Evolutionary conservation across 2,888 invertebrate genomes (phyloP), one percentile per base, ranked within the genome.

Genomic region (Cephus pygmeus): DNA sequence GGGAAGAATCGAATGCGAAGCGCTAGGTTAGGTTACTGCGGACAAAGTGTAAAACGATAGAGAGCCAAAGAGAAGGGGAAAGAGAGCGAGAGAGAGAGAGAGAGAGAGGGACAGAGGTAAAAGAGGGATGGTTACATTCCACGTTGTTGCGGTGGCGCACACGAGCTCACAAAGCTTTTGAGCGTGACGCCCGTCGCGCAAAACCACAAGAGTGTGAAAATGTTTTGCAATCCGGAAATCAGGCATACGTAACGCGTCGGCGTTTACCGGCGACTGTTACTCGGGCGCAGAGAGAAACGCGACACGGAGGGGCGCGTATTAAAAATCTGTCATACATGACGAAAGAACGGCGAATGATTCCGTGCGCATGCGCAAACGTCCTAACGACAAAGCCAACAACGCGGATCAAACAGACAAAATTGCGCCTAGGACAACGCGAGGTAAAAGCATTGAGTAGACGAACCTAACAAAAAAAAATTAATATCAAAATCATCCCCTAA

Each of bases 221-320:
- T 90, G 90, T 90, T 90, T 90, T 88, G 90, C 89, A 89, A 90
- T 90, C 87, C 87, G 86, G 88, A 89, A 90, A 90, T 88, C 88
- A 86, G 87, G 87, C 88, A 85, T 87, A 86, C 83, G 83, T 84
- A 89, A 89, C 87, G 87, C 87, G 87, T 56, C 56, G 56, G 23
- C 85, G 88, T 89, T 56, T 87, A 87, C 86, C 83, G 87, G 84
- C 85, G 82, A 83, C 84, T 80, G 83, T 82, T 82, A 81, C 30
- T 34, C 74, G 74, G 12, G 23, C 6, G 34, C 4, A 23, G 23
- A 56, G 56, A 23, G 56, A 56, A 23, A 15, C 23, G 15, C 4
- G 40, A 15, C 40, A 4, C 40, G 15, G 15, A 15, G 15, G 34
- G 40, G 15, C 15, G 40, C 40, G 40, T 15, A 40, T 40, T 40